Conservation (phyloP, 2,797 vertebrate species). For the Myotis findleyi region DNA sequence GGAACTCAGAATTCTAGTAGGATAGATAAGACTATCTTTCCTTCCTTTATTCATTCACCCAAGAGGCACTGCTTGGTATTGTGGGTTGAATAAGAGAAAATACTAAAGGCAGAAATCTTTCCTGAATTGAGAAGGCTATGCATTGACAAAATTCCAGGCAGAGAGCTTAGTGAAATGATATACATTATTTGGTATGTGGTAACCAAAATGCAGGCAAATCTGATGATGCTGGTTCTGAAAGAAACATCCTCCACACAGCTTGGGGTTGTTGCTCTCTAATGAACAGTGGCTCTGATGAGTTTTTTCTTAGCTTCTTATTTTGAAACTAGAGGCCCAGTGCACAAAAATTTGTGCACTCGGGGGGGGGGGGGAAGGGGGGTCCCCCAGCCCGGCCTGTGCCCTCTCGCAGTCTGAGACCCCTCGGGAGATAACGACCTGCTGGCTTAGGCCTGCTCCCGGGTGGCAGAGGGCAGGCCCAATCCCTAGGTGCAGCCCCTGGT, state of each 20-base stretch:
- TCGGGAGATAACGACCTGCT: no score
- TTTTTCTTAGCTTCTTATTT: background rate
- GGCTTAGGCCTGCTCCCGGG: no score
- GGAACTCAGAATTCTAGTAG: constrained; percentile 27
- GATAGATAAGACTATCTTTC: constrained; percentile 8
- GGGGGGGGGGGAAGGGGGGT: no score
- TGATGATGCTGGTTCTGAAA: background rate
- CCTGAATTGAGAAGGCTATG: background rate
- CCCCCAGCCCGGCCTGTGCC: no score
- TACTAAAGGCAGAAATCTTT: background rate
- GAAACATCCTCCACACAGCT: background rate
- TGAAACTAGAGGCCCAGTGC: no score
- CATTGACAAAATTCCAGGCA: background rate
- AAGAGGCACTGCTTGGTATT: background rate
- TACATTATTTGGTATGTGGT: background rate
- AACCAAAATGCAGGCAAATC: background rate
- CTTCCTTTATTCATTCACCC: background rate
- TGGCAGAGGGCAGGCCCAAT: no score
- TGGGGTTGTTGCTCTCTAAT: background rate
- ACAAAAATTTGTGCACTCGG: no score
- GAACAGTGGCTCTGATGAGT: background rate
- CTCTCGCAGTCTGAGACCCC: no score
- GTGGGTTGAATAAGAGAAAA: constrained; percentile 17
- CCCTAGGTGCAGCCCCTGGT: no score
- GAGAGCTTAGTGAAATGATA: background rate